Evolutionary conservation across 1,140 invertebrate species (phyloP).

Genomic region (Cydia splendana): DNA sequence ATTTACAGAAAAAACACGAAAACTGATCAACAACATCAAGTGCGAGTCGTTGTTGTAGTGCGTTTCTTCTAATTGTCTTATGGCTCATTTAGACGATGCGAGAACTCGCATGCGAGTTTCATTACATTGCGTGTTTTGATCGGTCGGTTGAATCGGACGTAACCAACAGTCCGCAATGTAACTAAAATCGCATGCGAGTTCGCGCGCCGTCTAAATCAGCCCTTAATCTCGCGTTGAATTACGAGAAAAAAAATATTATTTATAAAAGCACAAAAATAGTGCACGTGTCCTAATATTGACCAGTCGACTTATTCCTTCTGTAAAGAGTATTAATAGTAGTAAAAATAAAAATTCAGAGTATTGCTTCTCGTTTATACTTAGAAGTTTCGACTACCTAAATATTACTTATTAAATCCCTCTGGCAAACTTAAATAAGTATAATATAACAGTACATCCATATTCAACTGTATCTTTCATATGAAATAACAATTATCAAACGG

Average conservation of each 20-base stretch:
- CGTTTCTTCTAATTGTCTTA: not conserved
- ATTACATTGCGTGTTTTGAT: too few species aligned
- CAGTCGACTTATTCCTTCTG: slow-evolving; percentile 43
- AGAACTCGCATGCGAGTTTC: too few species aligned
- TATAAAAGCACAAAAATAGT: not conserved
- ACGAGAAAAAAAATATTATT: not conserved
- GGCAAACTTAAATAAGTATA: slow-evolving; percentile 54
- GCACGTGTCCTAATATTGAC: slow-evolving; percentile 34
- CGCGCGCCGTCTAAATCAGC: too few species aligned
- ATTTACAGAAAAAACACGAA: slow-evolving; percentile 42
- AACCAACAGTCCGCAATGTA: too few species aligned
- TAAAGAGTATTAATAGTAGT: slow-evolving; percentile 69
- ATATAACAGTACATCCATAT: slow-evolving; percentile 44
- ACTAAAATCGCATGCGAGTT: too few species aligned
- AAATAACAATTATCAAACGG: slow-evolving; percentile 47
- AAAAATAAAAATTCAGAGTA: slow-evolving; percentile 75
- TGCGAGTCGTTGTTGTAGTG: slow-evolving; percentile 4
- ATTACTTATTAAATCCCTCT: slow-evolving; percentile 74
- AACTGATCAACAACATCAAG: slow-evolving; percentile 44
- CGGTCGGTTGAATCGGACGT: too few species aligned
- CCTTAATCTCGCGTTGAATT: not conserved
- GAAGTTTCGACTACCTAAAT: slow-evolving; percentile 72
- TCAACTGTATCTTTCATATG: slow-evolving; percentile 41
- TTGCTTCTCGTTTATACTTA: slow-evolving; percentile 77
- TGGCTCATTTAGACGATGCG: too few species aligned